These are phyloP conservation scores for Emys orbicularis DNA, from an alignment of 2,797 vertebrate species.

Conservation along the genomic window DNA sequence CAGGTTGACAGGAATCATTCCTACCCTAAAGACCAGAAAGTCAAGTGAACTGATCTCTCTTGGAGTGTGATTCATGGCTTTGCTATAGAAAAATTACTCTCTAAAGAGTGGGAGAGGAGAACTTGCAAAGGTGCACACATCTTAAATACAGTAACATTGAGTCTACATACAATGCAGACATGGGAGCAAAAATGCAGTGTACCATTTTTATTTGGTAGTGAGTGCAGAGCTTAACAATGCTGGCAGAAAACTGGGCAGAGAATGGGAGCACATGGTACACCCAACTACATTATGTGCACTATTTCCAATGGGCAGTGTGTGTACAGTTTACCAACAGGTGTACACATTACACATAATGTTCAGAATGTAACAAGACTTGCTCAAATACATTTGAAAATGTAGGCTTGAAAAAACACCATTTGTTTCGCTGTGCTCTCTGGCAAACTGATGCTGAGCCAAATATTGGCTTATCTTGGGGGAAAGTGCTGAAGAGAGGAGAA, in stretches of 20 bases:
- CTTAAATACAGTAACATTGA: conserved; percentile 31
- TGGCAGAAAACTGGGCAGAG: neutral
- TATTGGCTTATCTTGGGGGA: neutral
- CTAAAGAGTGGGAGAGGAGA: conserved; percentile 50
- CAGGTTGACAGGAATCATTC: conserved; percentile 70
- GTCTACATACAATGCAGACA: conserved; percentile 16
- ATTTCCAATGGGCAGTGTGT: neutral
- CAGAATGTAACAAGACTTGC: neutral
- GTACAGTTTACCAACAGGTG: neutral
- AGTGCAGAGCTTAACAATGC: conserved; percentile 13
- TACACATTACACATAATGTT: neutral
- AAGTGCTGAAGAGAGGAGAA: rapidly evolving
- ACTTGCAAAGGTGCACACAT: conserved; percentile 59
- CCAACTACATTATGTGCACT: neutral
- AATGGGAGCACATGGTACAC: neutral
- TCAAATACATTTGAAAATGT: neutral
- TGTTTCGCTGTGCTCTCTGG: neutral
- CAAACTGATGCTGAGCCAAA: neutral
- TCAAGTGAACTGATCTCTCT: conserved; percentile 67
- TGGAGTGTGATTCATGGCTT: conserved; percentile 50
- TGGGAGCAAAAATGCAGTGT: conserved; percentile 26
- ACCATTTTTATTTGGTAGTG: conserved; percentile 9
- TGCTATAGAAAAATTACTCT: conserved; percentile 55
- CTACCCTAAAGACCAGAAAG: conserved; percentile 61
- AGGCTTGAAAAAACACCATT: neutral